Evolutionary conservation across 2,797 vertebrate genomes (phyloP).

Genomic region (Neostethus bicornis): DNA sequence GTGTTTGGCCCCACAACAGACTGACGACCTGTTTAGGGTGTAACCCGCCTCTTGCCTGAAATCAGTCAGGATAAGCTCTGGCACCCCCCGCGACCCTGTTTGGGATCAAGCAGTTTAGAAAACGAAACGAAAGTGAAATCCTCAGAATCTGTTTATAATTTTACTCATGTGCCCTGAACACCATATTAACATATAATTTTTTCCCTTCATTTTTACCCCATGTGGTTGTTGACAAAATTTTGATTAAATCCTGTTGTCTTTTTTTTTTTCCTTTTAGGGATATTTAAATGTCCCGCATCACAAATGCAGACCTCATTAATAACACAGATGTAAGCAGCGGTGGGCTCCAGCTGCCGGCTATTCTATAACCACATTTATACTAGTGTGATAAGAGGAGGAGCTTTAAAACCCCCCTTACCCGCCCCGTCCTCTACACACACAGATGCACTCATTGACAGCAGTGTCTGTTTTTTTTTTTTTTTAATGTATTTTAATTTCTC

Average conservation of each 20-base stretch:
- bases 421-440: slow-evolving; percentile 20
- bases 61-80: too few relatives aligned
- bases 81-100: too few relatives aligned
- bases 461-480: slow-evolving; percentile 38
- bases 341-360: slow-evolving; percentile 56
- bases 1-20: too few relatives aligned
- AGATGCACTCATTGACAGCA: slow-evolving; percentile 12
- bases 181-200: not conserved
- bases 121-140: too few relatives aligned
- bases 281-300: not conserved
- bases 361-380: slow-evolving; percentile 71
- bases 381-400: slow-evolving; percentile 64
- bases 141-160: too few relatives aligned
- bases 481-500: slow-evolving; percentile 35
- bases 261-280: not conserved
- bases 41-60: too few relatives aligned
- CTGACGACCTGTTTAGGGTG: too few relatives aligned
- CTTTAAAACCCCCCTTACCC: slow-evolving; percentile 37
- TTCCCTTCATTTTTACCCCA: not conserved
- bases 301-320: slow-evolving; percentile 31
- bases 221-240: not conserved
- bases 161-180: too few relatives aligned
- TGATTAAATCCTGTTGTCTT: not conserved
- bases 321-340: slow-evolving; percentile 41
- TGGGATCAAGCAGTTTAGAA: too few relatives aligned